phyloP scores from a whole-genome alignment of 2,888 invertebrate species.

The Tenthredo livida region DNA sequence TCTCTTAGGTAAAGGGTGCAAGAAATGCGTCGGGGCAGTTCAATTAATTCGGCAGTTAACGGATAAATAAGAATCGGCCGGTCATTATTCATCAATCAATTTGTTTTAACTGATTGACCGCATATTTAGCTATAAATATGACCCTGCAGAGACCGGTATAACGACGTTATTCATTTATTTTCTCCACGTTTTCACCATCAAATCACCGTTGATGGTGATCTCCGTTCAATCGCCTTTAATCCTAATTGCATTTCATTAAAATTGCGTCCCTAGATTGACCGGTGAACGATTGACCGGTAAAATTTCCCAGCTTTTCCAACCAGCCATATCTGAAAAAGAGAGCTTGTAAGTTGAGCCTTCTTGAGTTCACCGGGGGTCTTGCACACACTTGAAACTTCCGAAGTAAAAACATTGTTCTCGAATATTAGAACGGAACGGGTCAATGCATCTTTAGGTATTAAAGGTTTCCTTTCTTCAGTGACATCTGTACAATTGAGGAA shows the following conservation, averaged over 20 bases:
- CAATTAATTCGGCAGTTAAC: constrained; percentile 41
- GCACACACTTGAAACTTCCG: constrained; percentile 29
- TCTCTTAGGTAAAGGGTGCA: background rate
- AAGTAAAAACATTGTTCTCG: constrained; percentile 24
- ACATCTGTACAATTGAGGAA: background rate
- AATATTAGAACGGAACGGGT: constrained; percentile 19
- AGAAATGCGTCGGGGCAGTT: background rate
- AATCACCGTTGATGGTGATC: constrained; percentile 8
- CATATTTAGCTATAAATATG: constrained; percentile 8
- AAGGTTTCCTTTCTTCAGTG: background rate
- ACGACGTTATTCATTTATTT: background rate
- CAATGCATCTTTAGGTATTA: background rate
- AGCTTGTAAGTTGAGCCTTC: background rate
- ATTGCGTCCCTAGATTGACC: background rate
- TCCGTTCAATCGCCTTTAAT: constrained; percentile 7
- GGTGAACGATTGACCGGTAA: constrained; percentile 27
- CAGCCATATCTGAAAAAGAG: background rate
- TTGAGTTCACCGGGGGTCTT: background rate
- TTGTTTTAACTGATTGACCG: constrained; percentile 41
- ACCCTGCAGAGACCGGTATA: constrained; percentile 12
- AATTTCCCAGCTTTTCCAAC: background rate
- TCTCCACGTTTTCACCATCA: background rate
- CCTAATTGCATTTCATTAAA: constrained; percentile 5
- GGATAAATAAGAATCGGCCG: background rate
- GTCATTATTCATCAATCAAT: constrained; percentile 45